phyloP scores from a whole-genome alignment of 2,113 vertebrate genomes.

The Smithornis capensis region DNA sequence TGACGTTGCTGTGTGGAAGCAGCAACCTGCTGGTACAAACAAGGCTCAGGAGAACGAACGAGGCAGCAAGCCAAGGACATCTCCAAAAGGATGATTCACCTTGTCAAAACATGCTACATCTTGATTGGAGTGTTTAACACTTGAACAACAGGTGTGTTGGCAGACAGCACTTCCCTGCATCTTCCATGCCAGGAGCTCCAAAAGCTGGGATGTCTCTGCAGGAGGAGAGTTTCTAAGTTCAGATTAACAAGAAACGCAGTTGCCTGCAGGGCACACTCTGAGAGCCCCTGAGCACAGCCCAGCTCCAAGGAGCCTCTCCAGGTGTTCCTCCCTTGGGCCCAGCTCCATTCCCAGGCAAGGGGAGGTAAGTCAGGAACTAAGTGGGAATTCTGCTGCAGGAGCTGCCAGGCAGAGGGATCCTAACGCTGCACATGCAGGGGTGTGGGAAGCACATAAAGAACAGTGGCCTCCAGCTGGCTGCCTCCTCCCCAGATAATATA shows the following conservation, averaged over 20 bases:
- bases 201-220: background rate
- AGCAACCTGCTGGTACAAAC: background rate
- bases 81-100: background rate
- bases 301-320: background rate
- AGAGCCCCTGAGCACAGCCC: fast-evolving
- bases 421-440: background rate
- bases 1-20: background rate
- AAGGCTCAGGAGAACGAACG: background rate
- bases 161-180: background rate
- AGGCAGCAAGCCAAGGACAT: background rate
- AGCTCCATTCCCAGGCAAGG: fast-evolving
- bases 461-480: background rate
- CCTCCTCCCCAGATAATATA: background rate
- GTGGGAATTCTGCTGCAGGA: background rate
- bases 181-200: background rate
- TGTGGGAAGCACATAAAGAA: fast-evolving
- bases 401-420: background rate
- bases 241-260: background rate
- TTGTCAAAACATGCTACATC: background rate
- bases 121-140: background rate
- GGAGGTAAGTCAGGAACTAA: fast-evolving
- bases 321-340: background rate
- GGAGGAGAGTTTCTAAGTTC: background rate
- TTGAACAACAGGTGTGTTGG: background rate
- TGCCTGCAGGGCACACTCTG: background rate